Evolutionary conservation across 2,888 invertebrate genomes (phyloP).

Genomic region (Hypena proboscidalis): DNA sequence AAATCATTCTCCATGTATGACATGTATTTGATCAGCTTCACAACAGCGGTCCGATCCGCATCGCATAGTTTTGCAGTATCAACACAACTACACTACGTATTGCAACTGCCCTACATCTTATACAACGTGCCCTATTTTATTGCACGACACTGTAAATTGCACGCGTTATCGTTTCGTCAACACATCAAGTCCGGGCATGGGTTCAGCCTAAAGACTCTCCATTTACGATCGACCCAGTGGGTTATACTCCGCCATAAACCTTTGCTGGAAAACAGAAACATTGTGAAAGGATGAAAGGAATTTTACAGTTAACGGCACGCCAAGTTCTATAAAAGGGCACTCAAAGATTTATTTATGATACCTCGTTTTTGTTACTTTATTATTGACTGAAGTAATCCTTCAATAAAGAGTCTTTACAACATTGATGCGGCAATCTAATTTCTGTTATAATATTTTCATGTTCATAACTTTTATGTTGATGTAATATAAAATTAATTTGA

Average conservation of each 20-base stretch:
- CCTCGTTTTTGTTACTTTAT: conserved; percentile 53
- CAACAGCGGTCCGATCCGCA: too few relatives aligned
- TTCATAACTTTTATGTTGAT: too few relatives aligned
- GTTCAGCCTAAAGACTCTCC: conserved; percentile 21
- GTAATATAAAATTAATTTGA: too few relatives aligned
- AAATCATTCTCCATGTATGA: too few relatives aligned
- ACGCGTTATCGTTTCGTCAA: conserved; percentile 34
- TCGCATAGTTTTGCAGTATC: too few relatives aligned
- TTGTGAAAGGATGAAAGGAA: conserved; percentile 50
- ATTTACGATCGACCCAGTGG: conserved; percentile 48
- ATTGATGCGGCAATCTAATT: background rate
- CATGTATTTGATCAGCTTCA: too few relatives aligned
- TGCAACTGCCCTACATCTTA: background rate
- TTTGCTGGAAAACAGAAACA: conserved; percentile 55
- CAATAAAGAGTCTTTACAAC: conserved; percentile 2
- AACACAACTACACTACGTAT: background rate
- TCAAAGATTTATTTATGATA: conserved; percentile 42
- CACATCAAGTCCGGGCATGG: conserved; percentile 24
- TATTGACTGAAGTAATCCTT: conserved; percentile 40
- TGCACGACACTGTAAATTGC: conserved; percentile 11
- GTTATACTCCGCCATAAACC: conserved; percentile 46
- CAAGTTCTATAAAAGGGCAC: conserved; percentile 61
- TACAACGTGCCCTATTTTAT: conserved; percentile 1
- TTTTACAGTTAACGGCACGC: conserved; percentile 65
- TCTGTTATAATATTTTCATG: too few relatives aligned